Evolutionary conservation across 1,140 invertebrate species (phyloP).

Genomic region (Nautilus pompilius): DNA sequence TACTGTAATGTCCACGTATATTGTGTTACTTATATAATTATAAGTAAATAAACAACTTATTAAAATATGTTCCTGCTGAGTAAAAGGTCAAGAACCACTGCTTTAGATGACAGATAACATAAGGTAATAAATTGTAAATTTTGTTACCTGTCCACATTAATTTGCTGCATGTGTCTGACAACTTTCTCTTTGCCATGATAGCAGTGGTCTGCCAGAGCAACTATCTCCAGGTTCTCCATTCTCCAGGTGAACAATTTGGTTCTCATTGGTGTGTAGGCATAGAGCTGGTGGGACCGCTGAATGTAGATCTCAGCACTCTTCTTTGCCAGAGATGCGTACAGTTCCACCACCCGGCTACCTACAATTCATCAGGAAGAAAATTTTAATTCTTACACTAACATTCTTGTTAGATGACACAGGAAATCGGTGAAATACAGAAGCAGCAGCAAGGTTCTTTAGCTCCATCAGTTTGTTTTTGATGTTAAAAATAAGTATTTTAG

Average conservation of each 20-base stretch:
- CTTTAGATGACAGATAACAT: not conserved
- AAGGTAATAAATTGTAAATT: not conserved
- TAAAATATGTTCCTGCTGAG: no score
- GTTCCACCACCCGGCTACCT: conserved; percentile 71
- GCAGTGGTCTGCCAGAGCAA: conserved; percentile 82
- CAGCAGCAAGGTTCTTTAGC: no score
- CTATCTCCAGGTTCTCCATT: conserved; percentile 65
- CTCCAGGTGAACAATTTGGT: conserved; percentile 78
- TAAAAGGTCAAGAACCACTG: no score
- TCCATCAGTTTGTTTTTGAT: no score
- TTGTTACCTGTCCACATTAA: conserved; percentile 71
- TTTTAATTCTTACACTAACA: no score
- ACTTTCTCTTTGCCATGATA: conserved; percentile 81
- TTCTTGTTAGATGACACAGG: no score
- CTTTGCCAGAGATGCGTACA: conserved; percentile 79
- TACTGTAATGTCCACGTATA: no score
- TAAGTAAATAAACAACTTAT: no score
- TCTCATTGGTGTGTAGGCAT: conserved; percentile 64
- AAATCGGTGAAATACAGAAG: no score
- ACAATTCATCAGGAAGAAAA: no score
- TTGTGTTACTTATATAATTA: no score
- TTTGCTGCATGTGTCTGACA: conserved; percentile 67
- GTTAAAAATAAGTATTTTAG: no score
- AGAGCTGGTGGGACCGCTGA: conserved; percentile 79
- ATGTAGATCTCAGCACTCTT: conserved; percentile 95